These are phyloP conservation scores for Oreochromis mossambicus DNA, from an alignment of 2,797 vertebrate species.

Conservation along the genomic window DNA sequence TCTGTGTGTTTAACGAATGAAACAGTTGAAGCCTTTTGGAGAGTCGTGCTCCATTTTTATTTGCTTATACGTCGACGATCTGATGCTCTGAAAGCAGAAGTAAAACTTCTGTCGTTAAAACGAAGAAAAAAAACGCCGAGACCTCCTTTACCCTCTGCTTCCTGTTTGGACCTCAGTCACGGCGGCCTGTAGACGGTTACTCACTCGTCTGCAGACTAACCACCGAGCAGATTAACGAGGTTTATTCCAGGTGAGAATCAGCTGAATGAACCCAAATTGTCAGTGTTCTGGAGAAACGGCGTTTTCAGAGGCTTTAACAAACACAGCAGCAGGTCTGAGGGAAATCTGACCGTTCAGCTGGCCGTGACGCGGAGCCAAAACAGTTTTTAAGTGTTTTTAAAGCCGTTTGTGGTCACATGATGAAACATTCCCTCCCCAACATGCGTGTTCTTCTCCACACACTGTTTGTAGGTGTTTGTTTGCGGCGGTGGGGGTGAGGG, in stretches of 20 bases:
- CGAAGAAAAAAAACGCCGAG: not conserved
- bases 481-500: constrained; percentile 28
- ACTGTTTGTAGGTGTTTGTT: constrained; percentile 52
- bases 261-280: not conserved
- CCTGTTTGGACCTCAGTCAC: not conserved
- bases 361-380: not conserved
- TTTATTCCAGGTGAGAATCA: not conserved
- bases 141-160: not conserved
- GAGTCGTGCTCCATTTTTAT: not conserved
- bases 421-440: constrained; percentile 16
- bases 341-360: not conserved
- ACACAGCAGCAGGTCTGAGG: not conserved
- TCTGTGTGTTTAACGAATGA: too few relatives aligned
- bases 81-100: not conserved
- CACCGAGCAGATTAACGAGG: not conserved
- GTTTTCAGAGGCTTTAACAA: not conserved
- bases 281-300: not conserved
- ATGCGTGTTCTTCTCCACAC: constrained; percentile 27
- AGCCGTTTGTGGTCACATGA: constrained; percentile 43
- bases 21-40: not conserved
- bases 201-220: not conserved
- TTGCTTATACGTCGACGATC: not conserved
- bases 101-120: not conserved
- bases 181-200: not conserved
- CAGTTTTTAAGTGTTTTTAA: not conserved